phyloP scores from a whole-genome alignment of 2,888 invertebrate genomes.

The Oeneis ivallda region DNA sequence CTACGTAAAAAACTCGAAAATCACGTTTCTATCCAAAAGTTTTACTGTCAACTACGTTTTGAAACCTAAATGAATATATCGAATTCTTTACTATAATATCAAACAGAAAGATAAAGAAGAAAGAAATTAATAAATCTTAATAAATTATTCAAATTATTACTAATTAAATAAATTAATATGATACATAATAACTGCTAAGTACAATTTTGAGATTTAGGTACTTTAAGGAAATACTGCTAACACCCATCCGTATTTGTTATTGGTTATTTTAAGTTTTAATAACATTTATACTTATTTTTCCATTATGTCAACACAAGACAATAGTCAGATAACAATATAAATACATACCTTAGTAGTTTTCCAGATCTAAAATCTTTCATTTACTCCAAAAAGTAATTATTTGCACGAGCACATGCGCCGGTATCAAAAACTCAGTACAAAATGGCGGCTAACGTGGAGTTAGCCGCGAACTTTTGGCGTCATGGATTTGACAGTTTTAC shows the following conservation, averaged over 20 bases:
- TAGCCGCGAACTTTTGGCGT: constrained; percentile 6
- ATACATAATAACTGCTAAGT: constrained; percentile 15
- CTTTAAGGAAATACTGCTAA: constrained; percentile 9
- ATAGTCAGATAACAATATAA: constrained; percentile 2
- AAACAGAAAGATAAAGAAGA: constrained; percentile 11
- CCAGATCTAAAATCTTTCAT: background rate
- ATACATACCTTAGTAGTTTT: background rate
- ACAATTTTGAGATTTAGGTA: constrained; percentile 10
- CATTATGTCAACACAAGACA: background rate
- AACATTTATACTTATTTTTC: background rate
- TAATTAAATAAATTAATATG: constrained; percentile 8
- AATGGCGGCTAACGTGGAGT: constrained; percentile 2
- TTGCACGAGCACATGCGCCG: constrained; percentile 8
- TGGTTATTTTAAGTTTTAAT: constrained; percentile 10
- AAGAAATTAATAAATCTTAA: constrained; percentile 1
- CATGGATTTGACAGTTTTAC: constrained; percentile 13
- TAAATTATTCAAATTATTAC: constrained; percentile 8
- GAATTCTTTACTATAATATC: background rate
- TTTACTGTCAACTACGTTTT: constrained; percentile 5
- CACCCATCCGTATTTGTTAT: constrained; percentile 7
- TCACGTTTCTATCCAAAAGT: constrained; percentile 8
- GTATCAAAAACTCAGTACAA: constrained; percentile 9
- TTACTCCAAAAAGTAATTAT: constrained; percentile 9
- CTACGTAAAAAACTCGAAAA: constrained; percentile 4
- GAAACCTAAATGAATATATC: too few relatives aligned